These are phyloP conservation scores for Nudaria mundana DNA, from an alignment of 2,888 invertebrate genomes.

Conservation along the genomic window DNA sequence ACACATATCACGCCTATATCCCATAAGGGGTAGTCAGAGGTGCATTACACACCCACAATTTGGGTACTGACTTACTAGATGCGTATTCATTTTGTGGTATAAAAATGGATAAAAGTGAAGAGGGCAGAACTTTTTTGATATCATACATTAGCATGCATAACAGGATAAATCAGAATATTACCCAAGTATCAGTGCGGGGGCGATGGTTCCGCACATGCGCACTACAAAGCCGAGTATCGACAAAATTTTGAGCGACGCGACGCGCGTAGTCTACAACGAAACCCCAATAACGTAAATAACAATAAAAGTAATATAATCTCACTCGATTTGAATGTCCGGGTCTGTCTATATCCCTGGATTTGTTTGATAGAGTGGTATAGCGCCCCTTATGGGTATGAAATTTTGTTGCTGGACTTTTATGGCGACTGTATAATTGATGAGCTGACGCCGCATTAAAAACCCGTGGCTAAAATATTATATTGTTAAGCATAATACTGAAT, in stretches of 20 bases:
- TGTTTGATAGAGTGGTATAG: conserved; percentile 40
- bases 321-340: conserved; percentile 60
- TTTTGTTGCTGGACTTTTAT: conserved; percentile 39
- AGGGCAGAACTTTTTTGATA: conserved; percentile 59
- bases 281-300: conserved; percentile 66
- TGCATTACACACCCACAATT: no score
- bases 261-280: conserved; percentile 58
- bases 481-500: no score
- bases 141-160: conserved; percentile 70
- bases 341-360: conserved; percentile 33
- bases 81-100: conserved; percentile 41
- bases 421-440: conserved; percentile 44
- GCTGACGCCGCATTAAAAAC: conserved; percentile 35
- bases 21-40: no score
- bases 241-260: conserved; percentile 34
- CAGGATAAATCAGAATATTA: conserved; percentile 73
- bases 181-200: conserved; percentile 44
- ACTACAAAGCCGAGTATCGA: conserved; percentile 55
- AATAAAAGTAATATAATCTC: conserved; percentile 72
- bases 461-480: conserved; percentile 33
- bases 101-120: conserved; percentile 42
- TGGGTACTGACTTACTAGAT: no score
- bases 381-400: conserved; percentile 33
- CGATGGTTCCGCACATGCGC: conserved; percentile 71
- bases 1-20: no score